Conservation (phyloP, 2,113 vertebrate species). For the Corydoras maculifer region DNA sequence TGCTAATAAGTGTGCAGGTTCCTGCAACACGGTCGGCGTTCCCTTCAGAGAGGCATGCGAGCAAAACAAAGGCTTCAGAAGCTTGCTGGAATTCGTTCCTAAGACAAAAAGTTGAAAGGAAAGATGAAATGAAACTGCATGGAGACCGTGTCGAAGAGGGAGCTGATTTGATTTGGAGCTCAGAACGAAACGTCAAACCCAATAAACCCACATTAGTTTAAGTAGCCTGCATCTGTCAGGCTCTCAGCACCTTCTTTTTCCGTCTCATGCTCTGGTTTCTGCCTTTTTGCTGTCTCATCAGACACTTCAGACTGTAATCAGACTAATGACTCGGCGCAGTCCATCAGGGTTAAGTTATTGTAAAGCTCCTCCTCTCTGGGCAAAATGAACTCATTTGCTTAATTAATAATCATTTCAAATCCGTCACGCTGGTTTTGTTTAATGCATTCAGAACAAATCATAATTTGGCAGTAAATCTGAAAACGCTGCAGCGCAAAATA, state of each 20-base stretch:
- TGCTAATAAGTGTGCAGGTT: neutral
- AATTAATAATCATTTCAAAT: no score
- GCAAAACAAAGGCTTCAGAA: slow-evolving; percentile 24
- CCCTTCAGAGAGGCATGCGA: no score
- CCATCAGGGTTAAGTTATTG: slow-evolving; percentile 39
- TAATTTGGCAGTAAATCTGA: no score
- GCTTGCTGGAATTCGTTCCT: neutral
- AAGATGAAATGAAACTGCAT: neutral
- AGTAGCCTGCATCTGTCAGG: slow-evolving; percentile 3
- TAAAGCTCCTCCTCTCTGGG: neutral
- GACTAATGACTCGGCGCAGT: slow-evolving; percentile 58
- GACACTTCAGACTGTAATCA: slow-evolving; percentile 48
- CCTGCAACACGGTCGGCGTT: no score
- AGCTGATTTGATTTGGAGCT: slow-evolving; percentile 13
- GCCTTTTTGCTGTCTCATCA: slow-evolving; percentile 14
- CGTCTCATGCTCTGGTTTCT: slow-evolving; percentile 10
- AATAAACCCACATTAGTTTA: slow-evolving; percentile 22
- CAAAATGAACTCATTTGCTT: no score
- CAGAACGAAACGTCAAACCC: slow-evolving; percentile 7
- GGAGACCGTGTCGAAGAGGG: neutral
- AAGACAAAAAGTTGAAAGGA: neutral
- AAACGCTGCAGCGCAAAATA: no score
- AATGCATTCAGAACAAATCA: no score
- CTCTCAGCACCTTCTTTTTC: slow-evolving; percentile 15
- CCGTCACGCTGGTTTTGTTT: no score